phyloP scores from a whole-genome alignment of 2,113 vertebrate species.

The Platichthys stellatus region DNA sequence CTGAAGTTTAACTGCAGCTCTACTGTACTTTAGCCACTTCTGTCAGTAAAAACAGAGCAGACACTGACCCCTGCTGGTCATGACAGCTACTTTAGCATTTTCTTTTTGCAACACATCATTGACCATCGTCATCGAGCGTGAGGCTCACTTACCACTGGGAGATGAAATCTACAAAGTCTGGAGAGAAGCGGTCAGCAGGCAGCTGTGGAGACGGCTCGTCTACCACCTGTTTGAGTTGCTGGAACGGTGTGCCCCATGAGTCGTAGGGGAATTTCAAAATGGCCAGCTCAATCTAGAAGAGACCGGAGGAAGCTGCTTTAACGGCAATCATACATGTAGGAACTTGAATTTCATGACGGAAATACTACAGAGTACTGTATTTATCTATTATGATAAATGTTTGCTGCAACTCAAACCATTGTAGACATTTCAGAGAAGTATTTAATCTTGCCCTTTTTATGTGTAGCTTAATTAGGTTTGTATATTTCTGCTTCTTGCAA shows the following conservation, averaged over 20 bases:
- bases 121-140: neutral
- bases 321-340: neutral
- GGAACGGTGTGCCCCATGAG: constrained; percentile 97
- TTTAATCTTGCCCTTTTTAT: neutral
- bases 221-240: constrained; percentile 99
- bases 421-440: neutral
- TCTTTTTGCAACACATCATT: neutral
- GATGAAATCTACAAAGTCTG: constrained; percentile 97
- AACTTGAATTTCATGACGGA: neutral
- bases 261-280: constrained; percentile 97
- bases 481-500: too few species aligned
- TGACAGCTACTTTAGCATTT: neutral
- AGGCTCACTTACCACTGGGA: constrained; percentile 89
- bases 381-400: neutral
- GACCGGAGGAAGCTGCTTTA: neutral
- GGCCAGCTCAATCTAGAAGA: constrained; percentile 91
- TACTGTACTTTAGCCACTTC: neutral
- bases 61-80: constrained; percentile 65
- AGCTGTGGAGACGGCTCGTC: constrained; percentile 96
- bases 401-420: neutral
- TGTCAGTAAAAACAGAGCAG: constrained; percentile 7
- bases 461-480: too few species aligned
- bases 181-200: constrained; percentile 90
- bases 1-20: neutral
- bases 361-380: neutral